Conservation (phyloP, 2,888 invertebrate genomes). For the Tachystola acroxantha region DNA sequence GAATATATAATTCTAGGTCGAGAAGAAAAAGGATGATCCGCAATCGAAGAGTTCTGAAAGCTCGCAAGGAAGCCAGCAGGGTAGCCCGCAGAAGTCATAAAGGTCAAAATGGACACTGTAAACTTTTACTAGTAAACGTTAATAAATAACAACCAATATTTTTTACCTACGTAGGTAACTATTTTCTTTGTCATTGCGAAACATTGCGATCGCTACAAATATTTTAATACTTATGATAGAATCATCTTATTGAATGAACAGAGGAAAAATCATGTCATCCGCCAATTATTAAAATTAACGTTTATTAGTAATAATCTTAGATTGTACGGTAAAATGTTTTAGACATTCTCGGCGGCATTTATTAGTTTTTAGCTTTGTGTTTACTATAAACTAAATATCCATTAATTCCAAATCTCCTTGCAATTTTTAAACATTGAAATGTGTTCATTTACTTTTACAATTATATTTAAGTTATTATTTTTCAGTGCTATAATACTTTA, state of each 20-base stretch:
- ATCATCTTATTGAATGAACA: no score
- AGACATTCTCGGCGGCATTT: slow-evolving; percentile 17
- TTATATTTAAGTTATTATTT: not conserved
- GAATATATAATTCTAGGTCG: slow-evolving; percentile 38
- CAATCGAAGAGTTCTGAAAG: slow-evolving; percentile 58
- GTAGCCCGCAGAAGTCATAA: slow-evolving; percentile 51
- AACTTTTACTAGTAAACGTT: no score
- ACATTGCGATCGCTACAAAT: no score
- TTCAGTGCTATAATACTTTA: slow-evolving; percentile 1
- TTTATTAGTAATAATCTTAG: no score
- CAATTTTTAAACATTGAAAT: not conserved
- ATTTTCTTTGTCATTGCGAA: not conserved
- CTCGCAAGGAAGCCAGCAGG: slow-evolving; percentile 53
- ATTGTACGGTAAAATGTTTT: not conserved
- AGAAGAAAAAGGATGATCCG: slow-evolving; percentile 59
- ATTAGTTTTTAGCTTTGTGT: slow-evolving; percentile 13
- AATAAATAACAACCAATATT: no score
- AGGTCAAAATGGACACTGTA: no score
- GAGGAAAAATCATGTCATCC: no score
- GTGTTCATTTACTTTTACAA: slow-evolving; percentile 1
- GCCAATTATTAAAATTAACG: no score
- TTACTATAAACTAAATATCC: not conserved
- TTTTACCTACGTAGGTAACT: no score
- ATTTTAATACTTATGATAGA: no score
- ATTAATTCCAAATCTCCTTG: not conserved